Base-by-base conservation (phyloP, 2,888 invertebrate species). In the Netelia inedita region DNA sequence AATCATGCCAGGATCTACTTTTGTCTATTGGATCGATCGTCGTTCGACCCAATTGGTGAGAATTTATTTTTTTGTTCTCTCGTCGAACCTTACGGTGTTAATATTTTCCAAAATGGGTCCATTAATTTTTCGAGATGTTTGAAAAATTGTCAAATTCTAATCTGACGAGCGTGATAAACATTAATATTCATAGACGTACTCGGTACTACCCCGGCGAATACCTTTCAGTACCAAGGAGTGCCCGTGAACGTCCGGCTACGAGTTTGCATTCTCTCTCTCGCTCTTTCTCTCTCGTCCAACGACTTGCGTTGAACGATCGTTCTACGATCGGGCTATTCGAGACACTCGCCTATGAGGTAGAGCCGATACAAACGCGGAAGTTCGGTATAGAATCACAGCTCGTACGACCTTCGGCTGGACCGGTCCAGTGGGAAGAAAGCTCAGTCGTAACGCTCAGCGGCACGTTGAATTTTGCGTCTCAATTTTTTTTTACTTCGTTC, bases 341-440 rank as follows among this genome's bases (percentile, higher is more conserved):
- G 35, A 35, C 35, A 35, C 35, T 35, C 35, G 8, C 6, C 35
- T 35, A 35, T 35, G 35, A 35, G 46, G 46, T 14, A 46, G 11
- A 57, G 14, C 72, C 35, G 41, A 21, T 23, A 14, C 14, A 46
- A 66, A 75, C 75, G 65, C 65, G 66, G 57, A 75, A 75, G 65
- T 75, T 65, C 35, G 19, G 16, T 23, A 35, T 50, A 23, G n/a
- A 65, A 41, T 46, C 46, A 46, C 14, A 28, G 19, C 16, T 10
- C 2, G 11, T 21, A 11, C 66, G 75, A 75, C 75, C 75, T 66
- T 75, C 75, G 55, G 8, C 46, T 55, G 11, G 55, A 75, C 66
- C 75, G 55, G 66, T 75, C 65, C 57, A 28, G 43, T n/a, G 59
- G n/a, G 21, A 57, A 72, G 41, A 57, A 23, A 21, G 61, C 11